Percentiles rank a stretch among this genome's conserved stretches.
Evolutionary conservation across 2,797 vertebrate genomes (phyloP).

Genomic region (Crocidura indochinensis): DNA sequence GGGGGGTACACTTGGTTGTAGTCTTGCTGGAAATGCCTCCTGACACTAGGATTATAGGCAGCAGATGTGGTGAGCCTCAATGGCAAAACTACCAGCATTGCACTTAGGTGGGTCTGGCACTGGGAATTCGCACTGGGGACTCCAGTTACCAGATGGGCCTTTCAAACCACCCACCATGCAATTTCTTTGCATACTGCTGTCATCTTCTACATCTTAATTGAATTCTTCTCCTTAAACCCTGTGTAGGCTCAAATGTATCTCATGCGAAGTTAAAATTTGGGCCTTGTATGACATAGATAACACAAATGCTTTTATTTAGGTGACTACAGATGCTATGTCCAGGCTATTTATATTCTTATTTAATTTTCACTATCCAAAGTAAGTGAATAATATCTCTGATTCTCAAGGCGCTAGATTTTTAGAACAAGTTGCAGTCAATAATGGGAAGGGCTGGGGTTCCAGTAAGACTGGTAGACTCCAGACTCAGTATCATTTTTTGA

Average conservation of each 20-base stretch:
- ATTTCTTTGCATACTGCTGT: too few relatives aligned
- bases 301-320: neutral
- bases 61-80: too few relatives aligned
- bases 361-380: slow-evolving; percentile 11
- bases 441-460: neutral
- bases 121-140: too few relatives aligned
- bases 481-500: neutral
- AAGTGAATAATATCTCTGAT: too few relatives aligned
- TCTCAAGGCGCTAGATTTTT: neutral
- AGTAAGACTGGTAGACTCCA: neutral
- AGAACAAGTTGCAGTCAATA: neutral
- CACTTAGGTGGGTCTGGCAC: too few relatives aligned
- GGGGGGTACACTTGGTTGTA: too few relatives aligned
- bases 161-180: too few relatives aligned
- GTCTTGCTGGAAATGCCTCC: too few relatives aligned
- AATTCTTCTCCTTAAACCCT: neutral
- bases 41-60: too few relatives aligned
- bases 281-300: neutral
- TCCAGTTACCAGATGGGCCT: too few relatives aligned
- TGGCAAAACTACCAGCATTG: too few relatives aligned
- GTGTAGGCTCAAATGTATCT: neutral
- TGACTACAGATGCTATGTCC: slow-evolving; percentile 1
- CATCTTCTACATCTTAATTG: too few relatives aligned
- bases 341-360: slow-evolving; percentile 30
- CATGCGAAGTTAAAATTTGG: neutral